A percentile compares a stretch with the other conserved stretches of the same genome.
These are phyloP conservation scores for Halcyon badia DNA, from an alignment of 2,797 vertebrate species.

Conservation along the genomic window DNA sequence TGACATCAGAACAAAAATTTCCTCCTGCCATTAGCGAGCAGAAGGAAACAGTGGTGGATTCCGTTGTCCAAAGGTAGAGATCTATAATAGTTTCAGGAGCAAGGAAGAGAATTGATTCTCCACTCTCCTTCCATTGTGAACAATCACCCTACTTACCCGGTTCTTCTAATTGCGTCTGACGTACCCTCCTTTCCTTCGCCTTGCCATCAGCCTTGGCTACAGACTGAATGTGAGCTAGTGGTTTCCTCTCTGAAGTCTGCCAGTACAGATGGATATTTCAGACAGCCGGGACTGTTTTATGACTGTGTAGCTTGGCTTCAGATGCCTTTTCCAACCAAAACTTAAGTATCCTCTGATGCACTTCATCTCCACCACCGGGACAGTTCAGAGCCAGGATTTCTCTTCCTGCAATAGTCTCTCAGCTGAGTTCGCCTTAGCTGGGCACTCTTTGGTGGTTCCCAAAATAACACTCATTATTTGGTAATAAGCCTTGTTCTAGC, in stretches of 20 bases:
- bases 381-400: background rate
- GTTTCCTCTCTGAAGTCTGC: constrained; percentile 5
- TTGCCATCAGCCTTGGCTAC: background rate
- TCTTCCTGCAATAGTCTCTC: background rate
- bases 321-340: background rate
- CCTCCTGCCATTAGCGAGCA: background rate
- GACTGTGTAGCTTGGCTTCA: background rate
- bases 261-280: background rate
- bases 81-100: background rate
- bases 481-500: background rate
- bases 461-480: background rate
- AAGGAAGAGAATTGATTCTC: background rate
- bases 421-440: background rate
- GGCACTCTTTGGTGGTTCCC: background rate
- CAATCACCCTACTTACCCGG: background rate
- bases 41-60: background rate
- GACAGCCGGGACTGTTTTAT: background rate
- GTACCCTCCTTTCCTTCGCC: background rate
- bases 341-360: background rate
- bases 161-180: background rate
- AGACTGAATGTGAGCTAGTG: background rate
- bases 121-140: background rate
- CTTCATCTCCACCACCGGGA: background rate
- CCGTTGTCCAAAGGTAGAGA: background rate
- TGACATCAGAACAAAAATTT: background rate